A percentile compares a stretch with the other conserved stretches of the same genome.
Conservation (phyloP, 1,140 invertebrate species). For the Drosophila kanapiae region DNA sequence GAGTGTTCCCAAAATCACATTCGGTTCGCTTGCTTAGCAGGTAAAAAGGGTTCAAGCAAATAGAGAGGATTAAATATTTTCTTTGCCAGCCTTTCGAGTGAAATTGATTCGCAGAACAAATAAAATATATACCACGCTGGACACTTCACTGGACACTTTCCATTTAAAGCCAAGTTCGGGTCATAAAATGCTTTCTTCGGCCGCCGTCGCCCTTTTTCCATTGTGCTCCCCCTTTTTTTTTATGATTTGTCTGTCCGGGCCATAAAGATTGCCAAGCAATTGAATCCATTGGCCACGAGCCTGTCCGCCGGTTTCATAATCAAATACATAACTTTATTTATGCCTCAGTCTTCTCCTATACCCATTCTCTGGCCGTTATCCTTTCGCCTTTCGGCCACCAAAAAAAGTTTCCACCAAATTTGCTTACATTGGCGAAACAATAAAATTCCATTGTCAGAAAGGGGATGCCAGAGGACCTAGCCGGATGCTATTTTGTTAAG, state of each 20-base stretch:
- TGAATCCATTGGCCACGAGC: slow-evolving; percentile 66
- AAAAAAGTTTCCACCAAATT: slow-evolving; percentile 66
- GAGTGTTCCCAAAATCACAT: slow-evolving; percentile 20
- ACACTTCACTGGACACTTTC: slow-evolving; percentile 68
- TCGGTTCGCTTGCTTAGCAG: slow-evolving; percentile 6
- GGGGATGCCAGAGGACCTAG: slow-evolving; percentile 47
- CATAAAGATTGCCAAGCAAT: slow-evolving; percentile 66
- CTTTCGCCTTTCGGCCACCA: slow-evolving; percentile 7
- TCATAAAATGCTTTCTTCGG: slow-evolving; percentile 61
- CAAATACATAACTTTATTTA: slow-evolving; percentile 80
- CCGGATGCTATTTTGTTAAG: slow-evolving; percentile 66
- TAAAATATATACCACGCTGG: slow-evolving; percentile 11
- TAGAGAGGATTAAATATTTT: slow-evolving; percentile 25
- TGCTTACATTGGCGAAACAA: slow-evolving; percentile 79
- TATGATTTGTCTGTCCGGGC: slow-evolving; percentile 36
- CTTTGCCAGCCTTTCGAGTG: neutral
- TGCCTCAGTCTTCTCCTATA: slow-evolving; percentile 9
- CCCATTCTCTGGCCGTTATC: too few species aligned
- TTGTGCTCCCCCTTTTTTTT: slow-evolving; percentile 22
- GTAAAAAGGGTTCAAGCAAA: slow-evolving; percentile 39
- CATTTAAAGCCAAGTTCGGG: slow-evolving; percentile 63
- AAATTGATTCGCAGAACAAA: slow-evolving; percentile 33
- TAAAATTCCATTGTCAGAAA: slow-evolving; percentile 75
- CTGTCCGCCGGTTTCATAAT: slow-evolving; percentile 62
- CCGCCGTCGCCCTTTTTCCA: slow-evolving; percentile 4